phyloP scores from a whole-genome alignment of 2,888 invertebrate genomes.

The Cephus spinipes region DNA sequence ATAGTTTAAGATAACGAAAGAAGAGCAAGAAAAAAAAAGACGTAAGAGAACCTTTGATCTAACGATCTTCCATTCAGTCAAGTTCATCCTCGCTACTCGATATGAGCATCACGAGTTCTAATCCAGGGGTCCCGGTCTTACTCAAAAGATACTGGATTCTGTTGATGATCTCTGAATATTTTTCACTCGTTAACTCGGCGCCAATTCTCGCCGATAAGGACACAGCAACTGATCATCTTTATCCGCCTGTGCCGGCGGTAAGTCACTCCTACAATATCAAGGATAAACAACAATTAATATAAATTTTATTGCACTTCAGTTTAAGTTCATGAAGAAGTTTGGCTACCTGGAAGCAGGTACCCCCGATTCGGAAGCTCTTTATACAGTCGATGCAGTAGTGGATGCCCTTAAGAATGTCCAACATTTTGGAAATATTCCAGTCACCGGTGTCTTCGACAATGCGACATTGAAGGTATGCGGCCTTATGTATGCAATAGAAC shows the following conservation, averaged over 20 bases:
- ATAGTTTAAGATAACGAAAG: not conserved
- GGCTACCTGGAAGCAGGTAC: conserved; percentile 73
- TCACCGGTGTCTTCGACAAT: conserved; percentile 77
- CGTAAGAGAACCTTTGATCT: not conserved
- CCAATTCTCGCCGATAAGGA: not conserved
- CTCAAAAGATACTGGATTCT: not conserved
- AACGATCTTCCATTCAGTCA: not conserved
- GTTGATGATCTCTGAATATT: not conserved
- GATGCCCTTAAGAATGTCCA: conserved; percentile 77
- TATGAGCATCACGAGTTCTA: not conserved
- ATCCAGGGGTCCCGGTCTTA: not conserved
- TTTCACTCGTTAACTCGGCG: not conserved
- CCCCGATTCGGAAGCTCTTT: conserved; percentile 72
- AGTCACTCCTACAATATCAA: not conserved
- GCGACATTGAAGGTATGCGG: conserved; percentile 66
- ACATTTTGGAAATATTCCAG: conserved; percentile 76
- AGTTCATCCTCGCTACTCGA: not conserved
- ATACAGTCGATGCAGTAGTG: conserved; percentile 73
- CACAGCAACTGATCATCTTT: not conserved
- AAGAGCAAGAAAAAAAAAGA: not conserved
- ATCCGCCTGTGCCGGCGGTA: not conserved
- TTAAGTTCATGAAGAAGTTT: conserved; percentile 77
- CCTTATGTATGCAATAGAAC: not conserved
- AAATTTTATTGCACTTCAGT: conserved; percentile 58
- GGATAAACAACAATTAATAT: not conserved